Conservation (phyloP, 2,113 vertebrate species). For the Excalfactoria chinensis region DNA sequence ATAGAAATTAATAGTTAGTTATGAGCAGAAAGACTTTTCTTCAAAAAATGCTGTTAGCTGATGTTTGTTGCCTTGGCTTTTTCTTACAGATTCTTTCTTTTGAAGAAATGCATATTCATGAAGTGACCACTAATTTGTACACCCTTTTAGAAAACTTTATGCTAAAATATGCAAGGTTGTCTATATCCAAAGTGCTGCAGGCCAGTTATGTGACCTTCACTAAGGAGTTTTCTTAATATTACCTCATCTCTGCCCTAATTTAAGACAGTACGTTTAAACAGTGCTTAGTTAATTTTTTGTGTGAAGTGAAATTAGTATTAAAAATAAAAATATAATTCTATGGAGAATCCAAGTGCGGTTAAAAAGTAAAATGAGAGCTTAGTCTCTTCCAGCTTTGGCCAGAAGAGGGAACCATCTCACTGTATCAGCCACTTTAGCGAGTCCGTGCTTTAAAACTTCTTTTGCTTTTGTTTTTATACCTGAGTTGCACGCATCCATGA, state of each 20-base stretch:
- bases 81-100: neutral
- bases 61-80: constrained; percentile 2
- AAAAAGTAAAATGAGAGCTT: neutral
- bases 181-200: neutral
- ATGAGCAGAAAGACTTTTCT: neutral
- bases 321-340: no score
- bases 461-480: constrained; percentile 11
- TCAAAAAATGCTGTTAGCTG: neutral
- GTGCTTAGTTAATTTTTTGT: neutral
- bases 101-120: neutral
- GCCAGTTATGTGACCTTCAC: neutral
- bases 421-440: constrained; percentile 30
- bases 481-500: neutral
- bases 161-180: neutral
- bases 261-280: neutral
- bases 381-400: constrained; percentile 61
- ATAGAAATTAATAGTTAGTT: neutral
- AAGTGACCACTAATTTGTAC: neutral
- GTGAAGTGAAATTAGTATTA: neutral
- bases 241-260: neutral
- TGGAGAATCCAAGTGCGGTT: neutral
- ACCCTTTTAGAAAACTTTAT: neutral
- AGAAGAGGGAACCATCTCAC: constrained; percentile 81
- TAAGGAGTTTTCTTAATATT: neutral
- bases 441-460: neutral